Evolutionary conservation across 92 coral and sea anemone species (phyloP), one percentile per base, ranked within the genome.

Genomic region (Phenganax subtilis): DNA sequence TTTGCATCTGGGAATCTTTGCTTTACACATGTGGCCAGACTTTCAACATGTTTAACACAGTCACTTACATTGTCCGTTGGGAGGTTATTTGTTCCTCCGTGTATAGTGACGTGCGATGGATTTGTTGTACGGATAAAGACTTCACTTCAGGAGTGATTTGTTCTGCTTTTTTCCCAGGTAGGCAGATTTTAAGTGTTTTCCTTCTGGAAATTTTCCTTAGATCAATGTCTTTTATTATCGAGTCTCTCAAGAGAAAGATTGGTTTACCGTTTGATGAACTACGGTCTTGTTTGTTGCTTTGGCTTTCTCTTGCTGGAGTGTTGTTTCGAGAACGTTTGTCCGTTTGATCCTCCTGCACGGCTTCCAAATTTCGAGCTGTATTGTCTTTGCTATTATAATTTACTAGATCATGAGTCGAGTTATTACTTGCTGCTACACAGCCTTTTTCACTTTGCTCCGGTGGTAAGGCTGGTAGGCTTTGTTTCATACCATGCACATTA

Each of bases 1-100:
- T n/a, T n/a, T n/a, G n/a, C 68, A 37, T 3, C 68, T 62, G 68
- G 68, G 68, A 20, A 62, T 62, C 68, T 62, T 62, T n/a, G 29
- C 27, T 62, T 62, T n/a, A 62, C 31, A 62, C 68, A 62, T 62
- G 3, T 62, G 10, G 31, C 68, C 27, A 62, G 27, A 2, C 31
- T 37, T 62, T 62, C 68, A 15, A 20, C 68, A 3, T 62, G 68
- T 62, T 37, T n/a, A n/a, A n/a, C n/a, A n/a, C n/a, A n/a, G n/a
- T n/a, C n/a, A n/a, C n/a, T n/a, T n/a, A n/a, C n/a, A 62, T 15
- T 6, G 68, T 62, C 68, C 28, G 68, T 62, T 20, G 68, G 68
- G 28, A 62, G 68, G 27, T 8, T 62, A 62, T 62, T 62, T 3
- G 68, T 62, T 15, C 68, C 28, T 16, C 29, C 68, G 10, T 62